These are phyloP conservation scores for Taxidea taxus DNA, from an alignment of 2,113 vertebrate genomes.

Conservation along the genomic window DNA sequence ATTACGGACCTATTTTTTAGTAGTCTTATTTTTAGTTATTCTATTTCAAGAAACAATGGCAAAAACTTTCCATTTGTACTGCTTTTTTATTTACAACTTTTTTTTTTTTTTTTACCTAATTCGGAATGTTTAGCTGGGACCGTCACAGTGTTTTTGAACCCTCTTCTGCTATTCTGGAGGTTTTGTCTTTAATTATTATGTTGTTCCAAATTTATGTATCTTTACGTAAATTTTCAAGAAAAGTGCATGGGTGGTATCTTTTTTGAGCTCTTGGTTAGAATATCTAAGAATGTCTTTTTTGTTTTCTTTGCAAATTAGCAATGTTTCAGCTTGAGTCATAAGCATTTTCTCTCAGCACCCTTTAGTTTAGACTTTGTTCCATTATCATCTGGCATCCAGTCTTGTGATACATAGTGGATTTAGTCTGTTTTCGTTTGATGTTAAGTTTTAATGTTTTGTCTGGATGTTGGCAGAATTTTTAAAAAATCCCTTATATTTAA, in stretches of 20 bases:
- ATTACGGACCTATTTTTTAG: not conserved
- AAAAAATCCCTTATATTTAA: not conserved
- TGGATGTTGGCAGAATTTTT: not conserved
- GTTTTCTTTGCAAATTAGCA: slow-evolving; percentile 4
- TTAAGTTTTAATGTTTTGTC: not conserved
- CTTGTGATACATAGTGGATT: not conserved
- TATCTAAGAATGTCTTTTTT: not conserved
- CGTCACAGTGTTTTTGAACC: not conserved
- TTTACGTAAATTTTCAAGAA: not conserved
- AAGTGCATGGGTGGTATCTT: not conserved
- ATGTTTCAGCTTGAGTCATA: not conserved
- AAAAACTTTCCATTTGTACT: not conserved
- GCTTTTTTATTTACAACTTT: not conserved
- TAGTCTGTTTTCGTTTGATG: not conserved
- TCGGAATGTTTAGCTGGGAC: not conserved
- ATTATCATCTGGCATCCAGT: not conserved
- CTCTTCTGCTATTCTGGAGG: not conserved
- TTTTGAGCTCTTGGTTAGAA: not conserved
- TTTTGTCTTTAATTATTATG: not conserved
- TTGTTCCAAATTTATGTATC: not conserved
- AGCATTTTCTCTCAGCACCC: not conserved
- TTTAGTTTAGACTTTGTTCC: not conserved
- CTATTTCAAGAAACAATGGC: not conserved
- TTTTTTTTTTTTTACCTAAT: not conserved
- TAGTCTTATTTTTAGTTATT: not conserved